Evolutionary conservation across 2,888 invertebrate genomes (phyloP).

Genomic region (Drosophila meridionalis): DNA sequence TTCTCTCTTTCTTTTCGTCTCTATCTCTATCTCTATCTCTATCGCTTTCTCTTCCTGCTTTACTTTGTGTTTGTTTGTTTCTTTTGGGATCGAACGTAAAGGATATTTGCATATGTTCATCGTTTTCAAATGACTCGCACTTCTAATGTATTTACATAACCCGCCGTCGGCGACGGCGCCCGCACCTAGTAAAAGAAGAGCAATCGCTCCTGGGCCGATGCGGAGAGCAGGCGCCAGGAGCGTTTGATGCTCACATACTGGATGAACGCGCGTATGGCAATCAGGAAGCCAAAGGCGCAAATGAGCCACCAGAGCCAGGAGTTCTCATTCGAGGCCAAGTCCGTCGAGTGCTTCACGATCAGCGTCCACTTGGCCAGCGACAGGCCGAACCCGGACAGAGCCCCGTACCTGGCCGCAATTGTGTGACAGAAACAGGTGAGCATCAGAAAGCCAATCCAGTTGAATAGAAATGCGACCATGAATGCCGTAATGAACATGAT

Average conservation of each 20-base stretch:
- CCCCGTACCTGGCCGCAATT: conserved; percentile 96
- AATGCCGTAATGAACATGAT: conserved; percentile 97
- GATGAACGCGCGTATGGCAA: conserved; percentile 94
- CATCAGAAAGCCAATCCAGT: conserved; percentile 96
- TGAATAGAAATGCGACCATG: conserved; percentile 97
- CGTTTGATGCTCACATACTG: conserved; percentile 95
- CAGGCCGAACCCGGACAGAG: conserved; percentile 95
- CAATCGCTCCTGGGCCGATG: conserved; percentile 94
- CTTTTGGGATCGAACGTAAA: conserved; percentile 42
- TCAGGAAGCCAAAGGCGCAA: conserved; percentile 94
- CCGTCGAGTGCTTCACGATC: conserved; percentile 96
- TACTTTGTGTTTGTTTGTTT: conserved; percentile 3
- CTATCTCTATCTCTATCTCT: neutral
- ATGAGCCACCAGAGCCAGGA: conserved; percentile 97
- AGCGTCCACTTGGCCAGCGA: conserved; percentile 98
- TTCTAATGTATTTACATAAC: conserved; percentile 63
- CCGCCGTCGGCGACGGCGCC: conserved; percentile 47
- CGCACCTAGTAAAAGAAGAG: conserved; percentile 92
- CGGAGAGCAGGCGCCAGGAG: conserved; percentile 94
- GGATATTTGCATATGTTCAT: conserved; percentile 13
- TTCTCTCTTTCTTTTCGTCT: neutral
- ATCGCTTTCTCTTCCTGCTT: neutral
- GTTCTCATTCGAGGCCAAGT: conserved; percentile 94
- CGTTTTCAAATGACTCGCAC: conserved; percentile 41
- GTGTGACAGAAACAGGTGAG: conserved; percentile 97